Percentiles rank a stretch among this genome's conserved stretches.
These are phyloP conservation scores for Cephus spinipes DNA, from an alignment of 2,888 invertebrate genomes.

Conservation along the genomic window DNA sequence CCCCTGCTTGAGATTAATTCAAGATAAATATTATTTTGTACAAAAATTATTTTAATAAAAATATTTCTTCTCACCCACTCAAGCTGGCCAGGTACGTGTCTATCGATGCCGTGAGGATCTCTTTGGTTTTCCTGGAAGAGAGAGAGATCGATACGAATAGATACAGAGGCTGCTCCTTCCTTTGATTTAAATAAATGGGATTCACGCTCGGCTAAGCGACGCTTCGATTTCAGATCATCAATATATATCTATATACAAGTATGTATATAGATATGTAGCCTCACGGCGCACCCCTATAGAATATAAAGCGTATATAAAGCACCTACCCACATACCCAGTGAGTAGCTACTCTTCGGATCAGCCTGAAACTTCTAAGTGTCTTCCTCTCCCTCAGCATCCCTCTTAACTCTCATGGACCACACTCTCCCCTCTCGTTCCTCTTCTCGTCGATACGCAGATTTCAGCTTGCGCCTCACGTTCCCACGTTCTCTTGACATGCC, in stretches of 20 bases:
- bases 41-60: conserved; percentile 52
- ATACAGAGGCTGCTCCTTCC: not conserved
- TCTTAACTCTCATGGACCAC: too few relatives aligned
- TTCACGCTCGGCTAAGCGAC: conserved; percentile 64
- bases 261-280: conserved; percentile 49
- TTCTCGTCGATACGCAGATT: conserved; percentile 37
- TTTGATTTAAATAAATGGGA: conserved; percentile 61
- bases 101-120: too few relatives aligned
- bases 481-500: conserved; percentile 22
- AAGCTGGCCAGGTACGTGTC: too few relatives aligned
- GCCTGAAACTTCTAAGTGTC: too few relatives aligned
- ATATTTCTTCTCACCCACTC: conserved; percentile 10
- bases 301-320: conserved; percentile 41
- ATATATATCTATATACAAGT: conserved; percentile 11
- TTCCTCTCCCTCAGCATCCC: too few relatives aligned
- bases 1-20: conserved; percentile 12
- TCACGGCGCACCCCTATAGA: conserved; percentile 42
- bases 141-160: too few relatives aligned
- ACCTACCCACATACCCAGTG: not conserved
- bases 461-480: conserved; percentile 62
- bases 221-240: conserved; percentile 59
- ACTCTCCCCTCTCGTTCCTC: too few relatives aligned
- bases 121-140: too few relatives aligned
- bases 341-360: too few relatives aligned
- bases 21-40: too few relatives aligned